Base-by-base conservation (phyloP, 2,797 vertebrate species). In the Acomys russatus region DNA sequence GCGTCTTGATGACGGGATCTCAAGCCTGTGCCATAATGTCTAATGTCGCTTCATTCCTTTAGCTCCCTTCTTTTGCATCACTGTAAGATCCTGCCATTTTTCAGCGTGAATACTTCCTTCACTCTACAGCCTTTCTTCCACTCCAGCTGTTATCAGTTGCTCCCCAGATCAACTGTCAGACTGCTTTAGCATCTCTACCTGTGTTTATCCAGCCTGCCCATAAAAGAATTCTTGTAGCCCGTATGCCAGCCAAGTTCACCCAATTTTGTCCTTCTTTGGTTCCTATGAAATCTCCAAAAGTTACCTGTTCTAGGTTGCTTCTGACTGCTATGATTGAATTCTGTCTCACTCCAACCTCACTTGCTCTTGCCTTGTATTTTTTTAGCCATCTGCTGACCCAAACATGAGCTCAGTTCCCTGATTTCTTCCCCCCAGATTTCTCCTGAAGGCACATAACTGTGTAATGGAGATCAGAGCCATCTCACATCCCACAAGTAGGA, bases 61-160 rank as follows among this genome's bases (percentile, higher is more conserved):
- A 33, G 79, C 25, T 80, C 14, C n/a, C 17, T 68, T 22, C 23
- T 33, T 64, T 88, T 49, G 9, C 20, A 85, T 15, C 10, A 63
- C 6, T 54, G 79, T 14, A n/a, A 25, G 59, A 28, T 66, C 78
- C 54, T 44, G 33, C 22, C 83, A 79, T 73, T 63, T 71, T 84
- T 92, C 49, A 56, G 23, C 44, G 77, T 77, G 79, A 90, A 79
- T 71, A 78, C n/a, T 11, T 78, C 11, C 83, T 91, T 90, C 38
- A 44, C 56, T 77, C 23, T 44, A 66, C 90, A 88, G n/a, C 38
- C 30, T 94, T 83, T 80, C 22, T 66, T 86, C 80, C 78, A 59
- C 54, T 96, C 71, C 84, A 64, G 9, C 68, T 96, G 68, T 38
- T 86, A 85, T 90, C 54, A 90, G 66, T 76, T 92, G 51, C 28